These are phyloP conservation scores for Spisula subtruncata DNA, from an alignment of 2,888 invertebrate genomes.

Conservation along the genomic window DNA sequence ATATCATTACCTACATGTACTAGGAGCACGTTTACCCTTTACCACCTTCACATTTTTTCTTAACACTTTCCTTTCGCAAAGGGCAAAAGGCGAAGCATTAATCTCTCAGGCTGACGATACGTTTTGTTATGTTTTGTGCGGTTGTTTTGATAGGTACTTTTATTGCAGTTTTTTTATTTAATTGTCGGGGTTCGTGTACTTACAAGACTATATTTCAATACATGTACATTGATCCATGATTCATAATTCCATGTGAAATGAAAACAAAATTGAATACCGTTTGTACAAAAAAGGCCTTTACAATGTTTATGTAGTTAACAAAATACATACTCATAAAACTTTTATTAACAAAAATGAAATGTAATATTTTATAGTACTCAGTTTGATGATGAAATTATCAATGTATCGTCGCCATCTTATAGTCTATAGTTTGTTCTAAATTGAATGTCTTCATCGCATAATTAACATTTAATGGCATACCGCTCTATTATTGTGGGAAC, in stretches of 20 bases:
- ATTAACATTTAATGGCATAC: conserved; percentile 56
- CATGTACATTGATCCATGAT: not conserved
- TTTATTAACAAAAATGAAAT: conserved; percentile 17
- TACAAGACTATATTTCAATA: not conserved
- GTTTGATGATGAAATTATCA: conserved; percentile 30
- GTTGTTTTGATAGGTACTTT: not conserved
- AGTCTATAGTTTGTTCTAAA: conserved; percentile 25
- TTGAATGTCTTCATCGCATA: conserved; percentile 35
- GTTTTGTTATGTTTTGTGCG: not conserved
- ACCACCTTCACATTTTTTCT: not conserved
- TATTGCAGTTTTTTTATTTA: not conserved
- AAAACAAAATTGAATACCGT: not conserved
- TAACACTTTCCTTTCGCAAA: not conserved
- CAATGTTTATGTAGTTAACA: not conserved
- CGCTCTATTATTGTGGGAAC: conserved; percentile 15
- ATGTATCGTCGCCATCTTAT: conserved; percentile 38
- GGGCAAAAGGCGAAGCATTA: not conserved
- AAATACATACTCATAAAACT: conserved; percentile 19
- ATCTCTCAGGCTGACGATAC: not conserved
- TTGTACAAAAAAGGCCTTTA: not conserved
- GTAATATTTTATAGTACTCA: conserved; percentile 32
- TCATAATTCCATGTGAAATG: not conserved
- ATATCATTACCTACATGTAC: too few species aligned
- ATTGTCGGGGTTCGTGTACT: not conserved
- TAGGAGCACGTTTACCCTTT: too few species aligned